Base-by-base conservation (phyloP, 2,113 vertebrate genomes). In the Chaenogobius annularis region DNA sequence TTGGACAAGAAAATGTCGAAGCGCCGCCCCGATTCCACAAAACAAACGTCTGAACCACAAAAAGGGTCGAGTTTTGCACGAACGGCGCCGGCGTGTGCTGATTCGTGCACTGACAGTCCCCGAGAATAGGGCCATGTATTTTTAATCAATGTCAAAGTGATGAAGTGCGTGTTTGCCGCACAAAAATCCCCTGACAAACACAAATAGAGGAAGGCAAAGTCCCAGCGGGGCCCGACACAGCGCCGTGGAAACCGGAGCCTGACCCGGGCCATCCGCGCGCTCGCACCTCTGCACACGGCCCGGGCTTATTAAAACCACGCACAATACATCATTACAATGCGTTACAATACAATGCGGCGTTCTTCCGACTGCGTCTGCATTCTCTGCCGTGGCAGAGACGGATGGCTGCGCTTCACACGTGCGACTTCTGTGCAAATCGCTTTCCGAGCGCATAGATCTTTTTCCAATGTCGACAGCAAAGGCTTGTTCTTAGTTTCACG, bases 61-160 rank as follows among this genome's bases (percentile, higher is more conserved):
- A 43, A n/a, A 40, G 71, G 46, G 68, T 59, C 22, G 79, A 77
- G 80, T 73, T 73, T 7, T 72, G 76, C 74, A 79, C 58, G 52
- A 68, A 50, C 64, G 75, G 75, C 37, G 79, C 83, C 62, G 77
- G 79, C 74, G 81, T 67, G 85, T 82, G 87, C 89, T 87, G 90
- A 91, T 90, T 89, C 84, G 85, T 88, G 85, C 83, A 81, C 80
- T 46, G 79, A 91, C 88, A 83, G 84, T 90, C 88, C 76, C 83
- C 66, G 52, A 88, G 83, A 90, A 90, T 63, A 87, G 84, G 83
- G 88, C 82, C 85, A 88, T 90, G 88, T 91, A 90, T 92, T 91
- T 91, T 91, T 90, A 92, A 91, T 91, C 90, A 89, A 91, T 89
- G 88, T 89, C 89, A 89, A 90, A 89, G 89, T 90, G 90, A 90